Percentiles rank a stretch among this genome's conserved stretches.
These are phyloP conservation scores for Leucoma salicis DNA, from an alignment of 2,888 invertebrate genomes.

Conservation along the genomic window DNA sequence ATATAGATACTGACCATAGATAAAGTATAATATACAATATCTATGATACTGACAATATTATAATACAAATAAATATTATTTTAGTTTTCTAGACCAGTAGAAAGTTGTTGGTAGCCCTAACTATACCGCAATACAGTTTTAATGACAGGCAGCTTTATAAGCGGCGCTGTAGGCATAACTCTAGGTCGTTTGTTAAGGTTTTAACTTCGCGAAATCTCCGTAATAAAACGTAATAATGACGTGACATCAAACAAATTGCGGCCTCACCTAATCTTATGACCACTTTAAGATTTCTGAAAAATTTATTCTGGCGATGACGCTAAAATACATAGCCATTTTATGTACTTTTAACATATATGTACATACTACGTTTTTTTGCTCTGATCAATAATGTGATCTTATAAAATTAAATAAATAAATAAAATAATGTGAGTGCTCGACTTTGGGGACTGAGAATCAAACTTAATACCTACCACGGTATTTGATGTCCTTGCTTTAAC, in stretches of 20 bases:
- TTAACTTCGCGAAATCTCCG: conserved; percentile 31
- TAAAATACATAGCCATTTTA: conserved; percentile 28
- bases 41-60: too few species aligned
- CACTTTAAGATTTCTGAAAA: conserved; percentile 31
- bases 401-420: too few species aligned
- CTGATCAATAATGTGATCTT: too few species aligned
- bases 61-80: conserved; percentile 4
- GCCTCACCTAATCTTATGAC: conserved; percentile 42
- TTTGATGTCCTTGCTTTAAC: too few species aligned
- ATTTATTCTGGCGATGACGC: conserved; percentile 21
- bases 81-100: background rate
- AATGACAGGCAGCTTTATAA: conserved; percentile 34
- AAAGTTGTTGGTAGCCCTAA: conserved; percentile 20
- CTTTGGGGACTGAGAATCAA: too few species aligned
- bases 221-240: conserved; percentile 46
- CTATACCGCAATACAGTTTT: conserved; percentile 21
- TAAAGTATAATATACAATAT: too few species aligned
- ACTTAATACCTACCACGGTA: too few species aligned
- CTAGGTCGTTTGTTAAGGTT: conserved; percentile 29
- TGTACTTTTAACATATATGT: too few species aligned
- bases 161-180: conserved; percentile 31
- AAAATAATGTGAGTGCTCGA: too few species aligned
- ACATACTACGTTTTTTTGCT: too few species aligned
- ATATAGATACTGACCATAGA: too few species aligned
- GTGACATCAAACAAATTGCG: conserved; percentile 44